A percentile compares a stretch with the other conserved stretches of the same genome.
Evolutionary conservation across 1,140 invertebrate species (phyloP).

Genomic region (Zaprionus africanus): DNA sequence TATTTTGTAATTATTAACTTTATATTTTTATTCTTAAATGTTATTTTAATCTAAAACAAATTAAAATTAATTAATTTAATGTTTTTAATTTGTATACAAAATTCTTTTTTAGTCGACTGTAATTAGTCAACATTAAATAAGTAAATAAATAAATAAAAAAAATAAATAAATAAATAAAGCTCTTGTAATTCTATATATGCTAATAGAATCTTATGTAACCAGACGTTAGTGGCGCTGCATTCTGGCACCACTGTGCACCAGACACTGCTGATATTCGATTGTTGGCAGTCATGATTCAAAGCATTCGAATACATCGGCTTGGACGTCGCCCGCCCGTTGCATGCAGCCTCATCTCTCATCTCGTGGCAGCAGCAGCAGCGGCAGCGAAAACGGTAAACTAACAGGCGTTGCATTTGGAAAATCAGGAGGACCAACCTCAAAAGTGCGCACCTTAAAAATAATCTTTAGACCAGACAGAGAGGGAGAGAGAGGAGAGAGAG

Average conservation of each 20-base stretch:
- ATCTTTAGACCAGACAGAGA: slow-evolving; percentile 57
- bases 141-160: no score
- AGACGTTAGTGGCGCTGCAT: background rate
- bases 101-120: no score
- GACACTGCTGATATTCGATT: slow-evolving; percentile 73
- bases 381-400: slow-evolving; percentile 75
- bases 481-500: background rate
- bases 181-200: background rate
- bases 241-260: slow-evolving; percentile 37
- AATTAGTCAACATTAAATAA: no score
- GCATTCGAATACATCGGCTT: slow-evolving; percentile 62
- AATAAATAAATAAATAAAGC: no score
- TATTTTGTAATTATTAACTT: no score
- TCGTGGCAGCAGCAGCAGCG: slow-evolving; percentile 14
- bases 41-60: no score
- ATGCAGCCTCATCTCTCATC: slow-evolving; percentile 79
- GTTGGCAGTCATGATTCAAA: slow-evolving; percentile 81
- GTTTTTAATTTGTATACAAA: no score
- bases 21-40: no score
- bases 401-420: slow-evolving; percentile 82
- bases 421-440: slow-evolving; percentile 81
- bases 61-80: no score
- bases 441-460: slow-evolving; percentile 82
- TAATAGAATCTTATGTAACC: background rate
- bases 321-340: slow-evolving; percentile 70